Base-by-base conservation (phyloP, 2,113 vertebrate genomes). In the Tonatia bakeri region DNA sequence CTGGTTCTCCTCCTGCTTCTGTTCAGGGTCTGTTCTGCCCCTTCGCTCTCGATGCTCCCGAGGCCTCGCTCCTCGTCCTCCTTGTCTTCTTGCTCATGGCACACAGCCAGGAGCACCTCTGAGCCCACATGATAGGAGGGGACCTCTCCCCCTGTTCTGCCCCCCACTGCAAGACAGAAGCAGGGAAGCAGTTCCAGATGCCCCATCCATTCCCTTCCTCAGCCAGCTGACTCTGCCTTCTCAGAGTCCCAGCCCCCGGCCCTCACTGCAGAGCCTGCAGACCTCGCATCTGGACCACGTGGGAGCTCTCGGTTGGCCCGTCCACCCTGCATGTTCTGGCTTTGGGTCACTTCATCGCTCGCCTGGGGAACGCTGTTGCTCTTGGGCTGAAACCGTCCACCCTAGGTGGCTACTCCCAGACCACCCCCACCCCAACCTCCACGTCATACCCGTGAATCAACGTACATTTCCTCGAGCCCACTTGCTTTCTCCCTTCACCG, bases 271-370 rank as follows among this genome's bases (percentile, higher is more conserved):
- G 50, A 4, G 36, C 61, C 67, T 28, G 12, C 54, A 2, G 43
- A 38, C 6, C 70, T 24, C 7, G 0, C 3, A 6, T 4, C 11
- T 5, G 5, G 69, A 26, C 31, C 36, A 1, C 0, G 0, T 0
- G 7, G 26, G 17, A 24, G 22, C 36, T 45, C 28, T 7, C 1
- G 3, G 64, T n/a, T 7, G 19, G 8, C 56, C 76, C 0, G 7
- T 28, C 67, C 33, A 2, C 11, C 22, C 43, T 17, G 6, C 0
- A 0, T 1, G 24, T 26, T 33, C 69, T 36, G 5, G 13, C 22
- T 33, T 1, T 20, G 26, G 9, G 19, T 17, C 19, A 1, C 24
- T 31, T 50, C 90, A 12, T 43, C 43, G 4, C 0, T 3, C 20
- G 11, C 8, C 40, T 3, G 15, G 8, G 38, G n/a, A 3, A 24